Evolutionary conservation across 2,888 invertebrate genomes (phyloP).

Genomic region (Morpho achilles): DNA sequence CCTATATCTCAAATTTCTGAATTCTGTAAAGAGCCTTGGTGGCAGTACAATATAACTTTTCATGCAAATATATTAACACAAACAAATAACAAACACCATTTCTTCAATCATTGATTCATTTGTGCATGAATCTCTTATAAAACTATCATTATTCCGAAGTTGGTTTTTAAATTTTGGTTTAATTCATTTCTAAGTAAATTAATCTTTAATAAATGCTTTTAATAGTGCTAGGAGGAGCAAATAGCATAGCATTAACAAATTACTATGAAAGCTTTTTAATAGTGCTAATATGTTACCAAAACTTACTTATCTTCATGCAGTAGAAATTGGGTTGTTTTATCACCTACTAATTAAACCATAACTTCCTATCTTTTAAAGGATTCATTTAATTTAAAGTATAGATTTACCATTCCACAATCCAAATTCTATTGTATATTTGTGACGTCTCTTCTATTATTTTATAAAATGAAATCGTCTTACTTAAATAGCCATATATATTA

Average conservation of each 20-base stretch:
- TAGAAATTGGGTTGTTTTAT: slow-evolving; percentile 33
- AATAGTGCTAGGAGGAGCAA: slow-evolving; percentile 70
- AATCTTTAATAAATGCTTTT: slow-evolving; percentile 67
- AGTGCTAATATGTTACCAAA: slow-evolving; percentile 50
- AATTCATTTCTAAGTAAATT: slow-evolving; percentile 48
- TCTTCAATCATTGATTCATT: slow-evolving; percentile 76
- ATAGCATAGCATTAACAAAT: slow-evolving; percentile 65
- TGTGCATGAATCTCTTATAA: slow-evolving; percentile 74
- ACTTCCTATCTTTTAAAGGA: not conserved
- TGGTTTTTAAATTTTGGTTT: slow-evolving; percentile 31
- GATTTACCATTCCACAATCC: slow-evolving; percentile 1
- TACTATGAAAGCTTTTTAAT: slow-evolving; percentile 48
- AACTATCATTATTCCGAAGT: slow-evolving; percentile 42
- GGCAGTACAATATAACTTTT: slow-evolving; percentile 63
- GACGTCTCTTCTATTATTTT: slow-evolving; percentile 6
- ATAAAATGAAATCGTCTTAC: slow-evolving; percentile 11
- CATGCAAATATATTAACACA: slow-evolving; percentile 51
- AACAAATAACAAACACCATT: slow-evolving; percentile 72
- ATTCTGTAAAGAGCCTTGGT: slow-evolving; percentile 66
- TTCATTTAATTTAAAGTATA: not conserved
- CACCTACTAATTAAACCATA: not conserved
- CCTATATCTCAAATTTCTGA: slow-evolving; percentile 62
- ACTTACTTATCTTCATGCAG: slow-evolving; percentile 36
- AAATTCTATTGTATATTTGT: slow-evolving; percentile 25
- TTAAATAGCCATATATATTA: slow-evolving; percentile 5